A percentile compares a stretch with the other conserved stretches of the same genome.
Conservation (phyloP, 2,888 invertebrate genomes). For the Torymus tubicola region DNA sequence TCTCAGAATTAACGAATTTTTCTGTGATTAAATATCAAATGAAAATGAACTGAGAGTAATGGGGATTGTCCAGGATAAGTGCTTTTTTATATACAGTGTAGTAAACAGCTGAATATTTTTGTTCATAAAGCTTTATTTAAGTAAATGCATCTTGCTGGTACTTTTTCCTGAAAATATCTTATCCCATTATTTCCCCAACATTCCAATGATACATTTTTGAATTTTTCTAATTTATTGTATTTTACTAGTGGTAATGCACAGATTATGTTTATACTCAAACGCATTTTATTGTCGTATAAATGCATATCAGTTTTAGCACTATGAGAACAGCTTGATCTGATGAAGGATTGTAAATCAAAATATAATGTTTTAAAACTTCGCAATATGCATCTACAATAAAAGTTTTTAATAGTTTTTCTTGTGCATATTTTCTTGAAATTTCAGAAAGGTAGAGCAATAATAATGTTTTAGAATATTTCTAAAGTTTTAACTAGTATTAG, state of each 20-base stretch:
- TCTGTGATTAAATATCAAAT: conserved; percentile 43
- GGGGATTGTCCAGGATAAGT: conserved; percentile 37
- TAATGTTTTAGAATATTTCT: too few species aligned
- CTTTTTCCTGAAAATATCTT: conserved; percentile 53
- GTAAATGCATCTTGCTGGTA: conserved; percentile 62
- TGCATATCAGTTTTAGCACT: conserved; percentile 20
- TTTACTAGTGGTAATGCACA: conserved; percentile 23
- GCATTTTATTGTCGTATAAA: conserved; percentile 45
- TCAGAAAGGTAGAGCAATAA: too few species aligned
- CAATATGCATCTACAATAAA: too few species aligned
- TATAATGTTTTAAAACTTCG: too few species aligned
- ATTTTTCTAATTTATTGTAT: conserved; percentile 7
- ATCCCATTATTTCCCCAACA: conserved; percentile 5
- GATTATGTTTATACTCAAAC: conserved; percentile 12
- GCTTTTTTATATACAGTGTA: conserved; percentile 53
- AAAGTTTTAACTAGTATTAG: too few species aligned
- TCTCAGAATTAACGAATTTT: conserved; percentile 29
- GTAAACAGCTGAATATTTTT: conserved; percentile 63
- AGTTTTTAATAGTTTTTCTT: too few species aligned
- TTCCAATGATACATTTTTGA: conserved; percentile 32
- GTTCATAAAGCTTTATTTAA: conserved; percentile 69
- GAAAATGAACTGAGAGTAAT: conserved; percentile 40
- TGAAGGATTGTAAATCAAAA: too few species aligned
- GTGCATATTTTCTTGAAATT: too few species aligned
- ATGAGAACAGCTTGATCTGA: too few species aligned